Base-by-base conservation (phyloP, 2,113 vertebrate genomes). In the Dipodomys stephensi region DNA sequence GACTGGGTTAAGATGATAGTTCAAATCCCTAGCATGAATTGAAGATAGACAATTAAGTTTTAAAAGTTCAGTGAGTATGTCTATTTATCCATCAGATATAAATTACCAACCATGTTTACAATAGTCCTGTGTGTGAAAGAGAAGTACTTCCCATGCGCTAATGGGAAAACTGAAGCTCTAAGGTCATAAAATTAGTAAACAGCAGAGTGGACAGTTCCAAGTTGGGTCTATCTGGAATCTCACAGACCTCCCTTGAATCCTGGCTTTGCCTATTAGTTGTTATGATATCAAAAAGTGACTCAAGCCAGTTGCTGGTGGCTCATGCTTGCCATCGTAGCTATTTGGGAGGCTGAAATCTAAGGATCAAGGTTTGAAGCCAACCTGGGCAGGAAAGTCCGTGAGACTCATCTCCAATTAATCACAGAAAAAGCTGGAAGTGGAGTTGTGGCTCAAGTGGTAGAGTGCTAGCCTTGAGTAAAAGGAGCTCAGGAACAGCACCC, bases 91-190 rank as follows among this genome's bases (percentile, higher is more conserved):
- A 60, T 7, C 4, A 3, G 16, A 9, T 19, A 25, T 15, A 18
- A 35, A 2, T n/a, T 49, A 60, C 27, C 83, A 19, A 3, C 39
- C 32, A 15, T 79, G 11, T 20, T 60, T n/a, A 7, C 7, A 27
- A 67, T 82, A 67, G 11, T 15, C 53, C 46, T 62, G 4, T 15
- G 46, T 22, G 32, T 19, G n/a, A 74, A 23, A 81, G 9, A 46
- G 65, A 39, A 88, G 39, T 39, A 27, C n/a, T 67, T 82, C 74
- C 10, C 4, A 57, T 81, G 20, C 90, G 18, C 44, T 60, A n/a
- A 72, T 71, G 79, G 87, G 27, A 74, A 90, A 74, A 65, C 32
- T 22, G 74, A 85, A 30, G 65, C 19, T 68, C n/a, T 30, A 87
- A 77, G 25, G 35, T 20, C n/a, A 7, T 9, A 16, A 91, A 65